Conservation (phyloP, 2,797 vertebrate species). For the Microctenopoma steveboyesi region DNA sequence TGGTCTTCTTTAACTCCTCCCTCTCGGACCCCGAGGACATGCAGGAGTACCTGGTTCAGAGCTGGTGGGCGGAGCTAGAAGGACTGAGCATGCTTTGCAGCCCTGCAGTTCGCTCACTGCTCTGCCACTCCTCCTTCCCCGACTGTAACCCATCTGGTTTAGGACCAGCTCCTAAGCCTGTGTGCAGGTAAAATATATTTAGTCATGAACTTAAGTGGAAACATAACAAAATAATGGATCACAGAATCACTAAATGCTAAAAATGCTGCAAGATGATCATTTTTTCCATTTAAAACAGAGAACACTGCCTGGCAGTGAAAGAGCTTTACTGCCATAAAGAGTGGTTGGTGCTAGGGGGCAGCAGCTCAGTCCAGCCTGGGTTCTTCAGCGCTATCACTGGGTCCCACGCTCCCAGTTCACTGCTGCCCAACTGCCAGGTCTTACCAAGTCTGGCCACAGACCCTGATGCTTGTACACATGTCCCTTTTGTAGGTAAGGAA, state of each 20-base stretch:
- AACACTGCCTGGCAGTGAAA: constrained; percentile 95
- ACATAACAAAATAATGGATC: neutral
- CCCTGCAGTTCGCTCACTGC: constrained; percentile 86
- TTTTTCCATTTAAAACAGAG: constrained; percentile 77
- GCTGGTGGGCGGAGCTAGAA: constrained; percentile 87
- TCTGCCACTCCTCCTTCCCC: constrained; percentile 92
- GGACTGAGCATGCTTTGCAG: constrained; percentile 86
- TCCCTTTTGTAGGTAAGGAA: constrained; percentile 90
- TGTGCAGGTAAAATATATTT: constrained; percentile 89
- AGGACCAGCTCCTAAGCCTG: constrained; percentile 88
- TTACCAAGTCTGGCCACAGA: constrained; percentile 88
- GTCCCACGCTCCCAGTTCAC: constrained; percentile 34
- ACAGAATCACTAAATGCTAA: neutral
- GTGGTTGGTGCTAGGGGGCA: constrained; percentile 87
- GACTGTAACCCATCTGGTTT: constrained; percentile 90
- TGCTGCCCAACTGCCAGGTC: constrained; percentile 87
- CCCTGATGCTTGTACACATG: constrained; percentile 84
- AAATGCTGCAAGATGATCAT: neutral
- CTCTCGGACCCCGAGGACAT: constrained; percentile 89
- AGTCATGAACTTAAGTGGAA: too few species aligned
- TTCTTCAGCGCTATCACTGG: constrained; percentile 78
- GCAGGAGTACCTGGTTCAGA: constrained; percentile 92
- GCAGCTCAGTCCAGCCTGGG: constrained; percentile 68
- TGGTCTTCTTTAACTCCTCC: constrained; percentile 95
- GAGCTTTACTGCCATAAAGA: constrained; percentile 96